These are phyloP conservation scores for Zaprionus vittiger DNA, from an alignment of 1,140 invertebrate genomes.

Conservation along the genomic window DNA sequence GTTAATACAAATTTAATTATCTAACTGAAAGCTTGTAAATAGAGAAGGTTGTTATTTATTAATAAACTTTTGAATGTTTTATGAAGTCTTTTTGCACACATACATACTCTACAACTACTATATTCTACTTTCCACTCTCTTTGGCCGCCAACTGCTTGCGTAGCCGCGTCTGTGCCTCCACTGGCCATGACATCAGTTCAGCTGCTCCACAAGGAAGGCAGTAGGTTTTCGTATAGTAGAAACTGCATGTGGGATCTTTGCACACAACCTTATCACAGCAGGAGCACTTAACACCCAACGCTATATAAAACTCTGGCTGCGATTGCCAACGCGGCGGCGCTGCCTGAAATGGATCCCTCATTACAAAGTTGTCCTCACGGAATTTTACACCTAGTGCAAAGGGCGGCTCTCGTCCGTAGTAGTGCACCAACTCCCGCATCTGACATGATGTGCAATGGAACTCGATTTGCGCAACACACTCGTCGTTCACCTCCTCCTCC, in stretches of 20 bases:
- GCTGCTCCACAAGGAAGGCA: slow-evolving; percentile 89
- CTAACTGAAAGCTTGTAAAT: not conserved
- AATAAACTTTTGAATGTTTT: not conserved
- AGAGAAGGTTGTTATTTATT: not conserved
- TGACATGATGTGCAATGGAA: slow-evolving; percentile 89
- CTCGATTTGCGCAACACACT: slow-evolving; percentile 75
- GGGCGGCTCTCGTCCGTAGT: slow-evolving; percentile 89
- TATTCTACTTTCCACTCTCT: not conserved
- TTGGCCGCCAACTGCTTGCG: slow-evolving; percentile 73
- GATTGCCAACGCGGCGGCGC: slow-evolving; percentile 84
- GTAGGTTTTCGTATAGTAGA: slow-evolving; percentile 90
- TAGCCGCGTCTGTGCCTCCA: slow-evolving; percentile 86
- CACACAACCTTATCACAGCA: slow-evolving; percentile 89
- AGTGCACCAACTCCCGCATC: slow-evolving; percentile 89
- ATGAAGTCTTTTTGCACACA: not conserved
- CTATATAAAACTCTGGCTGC: slow-evolving; percentile 88
- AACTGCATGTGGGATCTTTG: slow-evolving; percentile 90
- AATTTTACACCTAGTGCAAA: slow-evolving; percentile 88
- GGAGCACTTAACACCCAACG: slow-evolving; percentile 90
- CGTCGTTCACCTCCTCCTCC: slow-evolving; percentile 53
- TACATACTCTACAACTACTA: not conserved
- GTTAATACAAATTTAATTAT: not conserved
- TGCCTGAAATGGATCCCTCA: slow-evolving; percentile 92
- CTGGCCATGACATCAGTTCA: slow-evolving; percentile 88
- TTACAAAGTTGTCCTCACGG: slow-evolving; percentile 90